These are phyloP conservation scores for Heteromurus nitidus DNA, from an alignment of 2,888 invertebrate species.

Conservation along the genomic window DNA sequence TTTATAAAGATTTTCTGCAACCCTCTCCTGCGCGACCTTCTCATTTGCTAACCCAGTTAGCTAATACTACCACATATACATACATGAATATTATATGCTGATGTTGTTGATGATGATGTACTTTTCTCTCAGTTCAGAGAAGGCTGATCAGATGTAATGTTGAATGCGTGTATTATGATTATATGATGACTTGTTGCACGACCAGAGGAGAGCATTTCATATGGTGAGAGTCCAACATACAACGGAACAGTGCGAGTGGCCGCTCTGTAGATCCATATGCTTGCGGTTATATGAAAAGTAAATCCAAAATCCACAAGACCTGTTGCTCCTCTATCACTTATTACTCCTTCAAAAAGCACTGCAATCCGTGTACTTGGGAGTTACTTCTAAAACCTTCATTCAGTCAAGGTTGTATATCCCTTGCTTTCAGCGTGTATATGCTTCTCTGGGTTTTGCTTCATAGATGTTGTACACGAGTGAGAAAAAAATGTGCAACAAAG, in stretches of 20 bases:
- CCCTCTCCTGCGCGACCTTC: slow-evolving; percentile 47
- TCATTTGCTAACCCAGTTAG: slow-evolving; percentile 58
- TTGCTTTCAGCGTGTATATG: no score
- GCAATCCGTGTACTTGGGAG: slow-evolving; percentile 11
- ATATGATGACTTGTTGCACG: slow-evolving; percentile 37
- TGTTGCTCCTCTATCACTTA: slow-evolving; percentile 29
- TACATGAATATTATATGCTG: slow-evolving; percentile 12
- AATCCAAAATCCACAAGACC: slow-evolving; percentile 33
- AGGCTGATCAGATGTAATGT: slow-evolving; percentile 54
- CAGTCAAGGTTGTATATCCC: slow-evolving; percentile 52
- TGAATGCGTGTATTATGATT: slow-evolving; percentile 48
- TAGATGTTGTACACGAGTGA: no score
- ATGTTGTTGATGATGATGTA: slow-evolving; percentile 21
- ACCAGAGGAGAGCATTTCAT: slow-evolving; percentile 33
- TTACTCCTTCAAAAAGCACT: neutral
- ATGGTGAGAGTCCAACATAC: no score
- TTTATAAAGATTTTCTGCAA: no score
- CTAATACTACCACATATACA: slow-evolving; percentile 14
- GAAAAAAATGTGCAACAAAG: no score
- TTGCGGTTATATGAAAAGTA: neutral
- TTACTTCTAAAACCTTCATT: slow-evolving; percentile 21
- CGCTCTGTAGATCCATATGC: slow-evolving; percentile 40
- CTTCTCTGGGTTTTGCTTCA: no score
- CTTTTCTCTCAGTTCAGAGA: slow-evolving; percentile 24
- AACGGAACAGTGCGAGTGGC: no score